Evolutionary conservation across 2,888 invertebrate species (phyloP), one percentile per base, ranked within the genome.

Genomic region (Drosophila paracracens): DNA sequence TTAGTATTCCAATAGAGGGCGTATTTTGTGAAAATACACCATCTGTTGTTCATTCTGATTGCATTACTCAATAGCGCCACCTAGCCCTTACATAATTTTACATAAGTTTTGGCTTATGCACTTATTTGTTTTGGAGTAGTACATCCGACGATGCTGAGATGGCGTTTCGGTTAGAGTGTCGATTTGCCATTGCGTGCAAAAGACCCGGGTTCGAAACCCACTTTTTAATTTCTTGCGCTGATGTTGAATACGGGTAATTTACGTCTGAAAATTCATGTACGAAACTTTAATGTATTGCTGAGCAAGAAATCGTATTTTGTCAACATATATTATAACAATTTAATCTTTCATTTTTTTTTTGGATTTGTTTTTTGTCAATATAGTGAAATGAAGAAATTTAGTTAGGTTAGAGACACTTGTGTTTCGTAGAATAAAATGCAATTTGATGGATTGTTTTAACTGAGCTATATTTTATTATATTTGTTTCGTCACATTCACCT

Each of bases 241-340:
- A 93, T 93, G 93, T 78, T 66, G 75, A 13, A 70, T 68, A 82
- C 63, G 91, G 92, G 92, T 92, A 92, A 92, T 92, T 93, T 92
- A 93, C 92, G 92, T 89, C 92, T 91, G 93, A 92, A 89, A 61
- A 61, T 68, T 74, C 75, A 69, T 89, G 88, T 79, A 79, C 80
- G 91, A 91, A 91, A 63, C 56, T 69, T 74, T 5, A 25, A 83
- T 71, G 60, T 56, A 73, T 79, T 61, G 33, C 92, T 92, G 93
- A 92, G 90, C 83, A 69, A 87, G 89, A 91, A 83, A 78, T 75
- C 46, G 16, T 25, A 46, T 69, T 71, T 59, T 69, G 68, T 4
- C 29, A 13, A n/a, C n/a, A 40, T 40, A 40, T 25, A 8, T 48
- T 40, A 10, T 25, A 8, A 18, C 0, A 13, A 21, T 16, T 46